These are phyloP conservation scores for Thomomys bottae DNA, from an alignment of 2,113 vertebrate genomes.

Conservation along the genomic window DNA sequence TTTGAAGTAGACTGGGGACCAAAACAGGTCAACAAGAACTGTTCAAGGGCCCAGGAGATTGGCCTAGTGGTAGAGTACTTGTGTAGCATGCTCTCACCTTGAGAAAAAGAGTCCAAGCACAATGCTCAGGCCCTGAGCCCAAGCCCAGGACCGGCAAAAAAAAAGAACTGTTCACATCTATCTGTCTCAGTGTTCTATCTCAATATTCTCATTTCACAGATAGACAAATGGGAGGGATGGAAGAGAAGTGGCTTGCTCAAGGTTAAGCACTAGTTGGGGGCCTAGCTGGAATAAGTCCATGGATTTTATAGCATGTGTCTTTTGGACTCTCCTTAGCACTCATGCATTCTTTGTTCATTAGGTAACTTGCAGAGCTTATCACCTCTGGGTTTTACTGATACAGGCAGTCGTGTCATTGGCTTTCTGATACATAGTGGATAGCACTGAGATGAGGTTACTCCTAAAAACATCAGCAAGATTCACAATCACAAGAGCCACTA, in stretches of 20 bases:
- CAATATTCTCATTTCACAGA: background rate
- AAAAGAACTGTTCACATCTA: background rate
- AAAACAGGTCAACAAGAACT: background rate
- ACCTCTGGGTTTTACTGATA: background rate
- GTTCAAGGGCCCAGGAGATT: too few species aligned
- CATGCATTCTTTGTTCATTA: background rate
- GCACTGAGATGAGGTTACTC: background rate
- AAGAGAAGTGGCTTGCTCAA: background rate
- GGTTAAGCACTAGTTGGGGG: background rate
- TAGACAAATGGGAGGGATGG: background rate
- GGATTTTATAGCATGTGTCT: rapidly evolving
- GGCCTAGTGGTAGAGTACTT: too few species aligned
- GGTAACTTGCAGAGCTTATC: background rate
- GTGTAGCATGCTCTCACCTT: too few species aligned
- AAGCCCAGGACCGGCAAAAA: too few species aligned
- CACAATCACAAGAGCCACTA: too few species aligned
- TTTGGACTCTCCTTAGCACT: background rate
- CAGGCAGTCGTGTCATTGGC: background rate
- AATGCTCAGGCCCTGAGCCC: too few species aligned
- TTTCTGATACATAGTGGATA: background rate
- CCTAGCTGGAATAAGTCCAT: background rate
- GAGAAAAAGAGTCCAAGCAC: too few species aligned
- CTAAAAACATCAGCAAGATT: background rate
- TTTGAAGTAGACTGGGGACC: background rate
- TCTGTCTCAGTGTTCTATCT: background rate